Evolutionary conservation across 1,140 invertebrate genomes (phyloP).

Genomic region (Pogonomyrmex barbatus): DNA sequence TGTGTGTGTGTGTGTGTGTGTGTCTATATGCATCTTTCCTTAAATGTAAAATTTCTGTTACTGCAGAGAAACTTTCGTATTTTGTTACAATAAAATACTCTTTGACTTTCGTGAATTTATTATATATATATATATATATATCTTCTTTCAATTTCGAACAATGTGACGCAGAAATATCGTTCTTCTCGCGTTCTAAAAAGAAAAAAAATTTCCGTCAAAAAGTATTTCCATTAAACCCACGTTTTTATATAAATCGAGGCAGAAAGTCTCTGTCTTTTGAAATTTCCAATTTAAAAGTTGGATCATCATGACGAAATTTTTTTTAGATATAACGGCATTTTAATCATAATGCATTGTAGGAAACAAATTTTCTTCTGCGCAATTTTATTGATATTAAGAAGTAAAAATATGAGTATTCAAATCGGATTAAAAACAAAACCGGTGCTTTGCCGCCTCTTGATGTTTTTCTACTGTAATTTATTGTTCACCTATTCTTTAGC

Average conservation of each 20-base stretch:
- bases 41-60: neutral
- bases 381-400: neutral
- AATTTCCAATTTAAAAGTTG: conserved; percentile 4
- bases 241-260: neutral
- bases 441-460: neutral
- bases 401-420: too few species aligned
- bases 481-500: neutral
- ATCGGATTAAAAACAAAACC: conserved; percentile 15
- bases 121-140: too few species aligned
- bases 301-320: neutral
- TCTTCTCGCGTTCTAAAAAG: neutral
- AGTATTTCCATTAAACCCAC: conserved; percentile 2
- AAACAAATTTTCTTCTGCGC: neutral
- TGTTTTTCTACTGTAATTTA: neutral
- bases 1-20: too few species aligned
- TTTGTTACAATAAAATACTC: conserved; percentile 6
- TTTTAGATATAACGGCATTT: neutral
- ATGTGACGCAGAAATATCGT: neutral
- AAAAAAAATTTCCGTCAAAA: neutral
- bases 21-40: neutral
- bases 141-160: conserved; percentile 21
- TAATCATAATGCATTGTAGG: neutral
- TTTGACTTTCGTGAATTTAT: neutral
- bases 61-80: neutral
- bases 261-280: neutral